These are phyloP conservation scores for Cebus imitator DNA, from an alignment of 2,113 vertebrate genomes.

Conservation along the genomic window DNA sequence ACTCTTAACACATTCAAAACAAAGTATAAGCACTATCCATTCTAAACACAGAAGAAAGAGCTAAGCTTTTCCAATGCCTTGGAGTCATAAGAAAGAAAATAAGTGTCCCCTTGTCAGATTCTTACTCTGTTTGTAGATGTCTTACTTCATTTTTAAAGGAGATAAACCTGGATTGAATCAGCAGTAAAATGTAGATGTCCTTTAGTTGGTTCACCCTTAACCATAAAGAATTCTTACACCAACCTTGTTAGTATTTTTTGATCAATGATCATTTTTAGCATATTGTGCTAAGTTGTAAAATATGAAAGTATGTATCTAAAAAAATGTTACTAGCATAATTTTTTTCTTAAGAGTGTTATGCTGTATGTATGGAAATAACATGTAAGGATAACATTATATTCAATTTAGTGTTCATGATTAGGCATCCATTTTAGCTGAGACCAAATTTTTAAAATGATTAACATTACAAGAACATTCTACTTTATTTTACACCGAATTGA, in stretches of 20 bases:
- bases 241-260: neutral
- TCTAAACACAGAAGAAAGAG: neutral
- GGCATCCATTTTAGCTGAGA: neutral
- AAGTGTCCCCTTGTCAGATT: neutral
- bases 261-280: neutral
- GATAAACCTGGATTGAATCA: neutral
- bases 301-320: neutral
- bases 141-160: neutral
- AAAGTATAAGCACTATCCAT: neutral
- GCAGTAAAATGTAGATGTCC: neutral
- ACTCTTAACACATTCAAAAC: neutral
- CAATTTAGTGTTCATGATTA: neutral
- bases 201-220: neutral
- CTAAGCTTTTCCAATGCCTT: neutral
- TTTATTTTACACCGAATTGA: neutral
- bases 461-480: neutral
- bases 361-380: neutral
- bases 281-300: neutral
- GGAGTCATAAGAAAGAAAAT: neutral
- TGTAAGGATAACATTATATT: neutral
- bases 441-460: neutral
- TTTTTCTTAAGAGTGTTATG: neutral
- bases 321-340: neutral
- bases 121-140: neutral
- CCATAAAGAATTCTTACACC: neutral